Evolutionary conservation across 1,140 invertebrate species (phyloP).

Genomic region (Caenorhabditis brenneri): DNA sequence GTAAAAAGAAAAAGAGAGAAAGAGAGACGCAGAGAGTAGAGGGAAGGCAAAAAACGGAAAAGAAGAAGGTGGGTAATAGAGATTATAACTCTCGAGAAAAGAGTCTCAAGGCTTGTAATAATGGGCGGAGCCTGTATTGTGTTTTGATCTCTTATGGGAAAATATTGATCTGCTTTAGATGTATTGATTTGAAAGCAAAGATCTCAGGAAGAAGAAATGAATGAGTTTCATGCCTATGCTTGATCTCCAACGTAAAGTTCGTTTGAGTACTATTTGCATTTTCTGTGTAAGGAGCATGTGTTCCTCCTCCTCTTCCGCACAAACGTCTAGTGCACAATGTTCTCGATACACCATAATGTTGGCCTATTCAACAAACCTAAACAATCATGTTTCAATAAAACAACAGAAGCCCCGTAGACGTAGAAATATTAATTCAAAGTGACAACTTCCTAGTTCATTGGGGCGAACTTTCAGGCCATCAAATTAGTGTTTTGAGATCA

Average conservation of each 20-base stretch:
- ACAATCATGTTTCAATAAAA: neutral
- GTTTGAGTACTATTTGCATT: neutral
- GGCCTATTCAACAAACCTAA: neutral
- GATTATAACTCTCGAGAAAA: slow-evolving; percentile 5
- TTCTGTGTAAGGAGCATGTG: neutral
- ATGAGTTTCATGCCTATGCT: neutral
- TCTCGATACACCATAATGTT: neutral
- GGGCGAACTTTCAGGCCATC: neutral
- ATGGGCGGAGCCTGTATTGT: neutral
- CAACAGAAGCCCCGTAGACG: neutral
- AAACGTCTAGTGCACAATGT: neutral
- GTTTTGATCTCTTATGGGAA: neutral
- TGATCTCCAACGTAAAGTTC: neutral
- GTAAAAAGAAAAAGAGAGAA: neutral
- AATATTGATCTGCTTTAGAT: neutral
- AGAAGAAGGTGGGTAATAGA: neutral
- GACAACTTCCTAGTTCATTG: neutral
- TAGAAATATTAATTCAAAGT: neutral
- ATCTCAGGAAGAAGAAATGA: neutral
- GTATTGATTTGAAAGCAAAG: too few species aligned
- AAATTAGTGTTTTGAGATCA: neutral
- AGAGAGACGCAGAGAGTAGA: neutral
- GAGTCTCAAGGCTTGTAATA: neutral
- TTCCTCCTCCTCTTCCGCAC: neutral
- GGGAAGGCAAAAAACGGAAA: neutral